These are phyloP conservation scores for Hestina assimilis DNA, from an alignment of 1,140 invertebrate genomes.

Conservation along the genomic window DNA sequence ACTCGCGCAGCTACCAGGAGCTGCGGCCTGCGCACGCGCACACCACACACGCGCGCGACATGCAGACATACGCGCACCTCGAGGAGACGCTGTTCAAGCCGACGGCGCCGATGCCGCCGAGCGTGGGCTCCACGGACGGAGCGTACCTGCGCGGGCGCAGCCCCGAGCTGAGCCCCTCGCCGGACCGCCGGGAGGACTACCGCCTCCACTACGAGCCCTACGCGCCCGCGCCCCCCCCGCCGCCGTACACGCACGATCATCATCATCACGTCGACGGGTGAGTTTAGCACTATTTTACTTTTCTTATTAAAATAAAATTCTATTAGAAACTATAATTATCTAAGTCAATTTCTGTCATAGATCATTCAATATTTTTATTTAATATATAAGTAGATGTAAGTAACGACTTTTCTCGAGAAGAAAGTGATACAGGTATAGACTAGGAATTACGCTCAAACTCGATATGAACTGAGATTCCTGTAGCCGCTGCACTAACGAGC, in stretches of 20 bases:
- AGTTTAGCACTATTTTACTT: too few species aligned
- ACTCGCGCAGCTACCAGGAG: conserved; percentile 63
- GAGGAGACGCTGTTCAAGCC: conserved; percentile 61
- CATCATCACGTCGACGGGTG: conserved; percentile 56
- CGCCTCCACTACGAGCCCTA: conserved; percentile 60
- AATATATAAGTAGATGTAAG: too few species aligned
- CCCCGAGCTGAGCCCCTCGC: conserved; percentile 52
- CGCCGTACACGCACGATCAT: conserved; percentile 50
- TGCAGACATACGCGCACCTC: conserved; percentile 64
- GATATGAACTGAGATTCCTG: background rate
- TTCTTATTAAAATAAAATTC: too few species aligned
- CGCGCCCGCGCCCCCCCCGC: conserved; percentile 39
- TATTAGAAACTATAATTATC: too few species aligned
- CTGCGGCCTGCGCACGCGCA: conserved; percentile 52
- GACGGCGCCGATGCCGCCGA: conserved; percentile 5
- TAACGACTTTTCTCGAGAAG: background rate
- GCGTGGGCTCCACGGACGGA: conserved; percentile 47
- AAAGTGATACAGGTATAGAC: background rate
- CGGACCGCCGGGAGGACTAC: conserved; percentile 58
- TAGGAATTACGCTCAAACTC: background rate
- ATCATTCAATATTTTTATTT: too few species aligned
- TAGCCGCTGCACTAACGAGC: background rate
- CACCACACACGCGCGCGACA: conserved; percentile 57
- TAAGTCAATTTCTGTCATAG: too few species aligned
- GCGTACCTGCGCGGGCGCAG: conserved; percentile 52